Base-by-base conservation (phyloP, 1,140 invertebrate genomes). In the Spodoptera litura region DNA sequence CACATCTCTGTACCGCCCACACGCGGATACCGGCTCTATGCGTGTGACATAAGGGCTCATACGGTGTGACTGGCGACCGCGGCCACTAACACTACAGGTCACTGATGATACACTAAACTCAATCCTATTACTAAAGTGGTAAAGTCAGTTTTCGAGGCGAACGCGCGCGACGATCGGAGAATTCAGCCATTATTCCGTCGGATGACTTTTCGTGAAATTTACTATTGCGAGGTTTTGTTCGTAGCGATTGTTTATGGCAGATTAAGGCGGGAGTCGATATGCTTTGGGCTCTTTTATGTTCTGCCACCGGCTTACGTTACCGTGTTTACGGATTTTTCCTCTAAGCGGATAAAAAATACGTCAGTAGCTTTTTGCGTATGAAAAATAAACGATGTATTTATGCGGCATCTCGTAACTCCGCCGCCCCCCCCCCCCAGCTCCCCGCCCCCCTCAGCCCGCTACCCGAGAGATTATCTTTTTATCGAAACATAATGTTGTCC, bases 161-260 rank as follows among this genome's bases (percentile, higher is more conserved):
- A 11, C 2, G 5, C 12, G 31, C 15, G 52, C 5, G n/a, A 13
- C 35, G 38, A 84, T 87, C 83, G 82, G 82, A 85, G 85, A 88
- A 85, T 87, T 86, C 81, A 81, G 78, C 85, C 79, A 85, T 85
- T 85, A 87, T 81, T 86, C 77, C 82, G 72, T 80, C 78, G 83
- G 82, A 88, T 87, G 85, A 87, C 83, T 88, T 88, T 86, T 82
- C 80, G 79, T 78, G 79, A 85, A 87, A 89, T 88, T 80, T 87
- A 88, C 79, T 89, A 87, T 86, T 79, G 86, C 80, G 61, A 81
- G 86, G 87, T 86, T 86, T 85, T 85, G 86, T 85, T 53, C 59
- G 59, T 84, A 58, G 80, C 85, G 83, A 88, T 90, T 90, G 87
- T 90, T 88, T 90, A 90, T 87, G 84, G 87, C 78, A 88, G 87